Base-by-base conservation (phyloP, 2,113 vertebrate genomes). In the Limanda limanda region DNA sequence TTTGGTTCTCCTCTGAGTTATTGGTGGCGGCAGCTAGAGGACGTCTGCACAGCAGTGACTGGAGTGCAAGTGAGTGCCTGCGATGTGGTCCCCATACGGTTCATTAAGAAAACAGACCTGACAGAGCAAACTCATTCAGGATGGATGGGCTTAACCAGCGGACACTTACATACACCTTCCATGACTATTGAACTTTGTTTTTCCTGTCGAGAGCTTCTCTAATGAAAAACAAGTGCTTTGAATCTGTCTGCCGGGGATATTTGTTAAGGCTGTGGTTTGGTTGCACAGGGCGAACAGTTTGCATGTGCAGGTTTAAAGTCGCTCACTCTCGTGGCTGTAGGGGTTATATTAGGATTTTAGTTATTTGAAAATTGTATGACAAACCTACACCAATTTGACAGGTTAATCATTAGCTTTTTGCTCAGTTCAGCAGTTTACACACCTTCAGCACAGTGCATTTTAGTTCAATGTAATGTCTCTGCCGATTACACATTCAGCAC, bases 31-130 rank as follows among this genome's bases (percentile, higher is more conserved):
- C 64, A 76, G 58, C 78, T 48, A 72, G 81, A 89, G 86, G 86
- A 87, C 58, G 31, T 86, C 78, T 84, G 78, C 86, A 68, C 74
- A 74, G 85, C 74, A 72, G 75, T 72, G 79, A 91, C 67, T 73
- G 71, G 61, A 81, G 79, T 60, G 55, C 54, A 25, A 76, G 82
- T 45, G 70, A 82, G 77, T 78, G 56, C 51, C 59, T 52, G 63
- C n/a, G 35, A 56, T 65, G 76, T 48, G 78, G 84, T 84, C 76
- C 84, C 86, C 61, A 35, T 63, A 69, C 68, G 80, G 72, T 91
- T 89, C 87, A 92, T 92, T 92, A 91, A 87, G 78, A 87, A 88
- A 63, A 71, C 79, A 76, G 69, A 73, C 83, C 80, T 82, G 82
- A 84, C 91, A 88, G 75, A 74, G 62, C 31, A 88, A 84, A 86